These are phyloP conservation scores for Euleptes europaea DNA, from an alignment of 2,113 vertebrate species.

Conservation along the genomic window DNA sequence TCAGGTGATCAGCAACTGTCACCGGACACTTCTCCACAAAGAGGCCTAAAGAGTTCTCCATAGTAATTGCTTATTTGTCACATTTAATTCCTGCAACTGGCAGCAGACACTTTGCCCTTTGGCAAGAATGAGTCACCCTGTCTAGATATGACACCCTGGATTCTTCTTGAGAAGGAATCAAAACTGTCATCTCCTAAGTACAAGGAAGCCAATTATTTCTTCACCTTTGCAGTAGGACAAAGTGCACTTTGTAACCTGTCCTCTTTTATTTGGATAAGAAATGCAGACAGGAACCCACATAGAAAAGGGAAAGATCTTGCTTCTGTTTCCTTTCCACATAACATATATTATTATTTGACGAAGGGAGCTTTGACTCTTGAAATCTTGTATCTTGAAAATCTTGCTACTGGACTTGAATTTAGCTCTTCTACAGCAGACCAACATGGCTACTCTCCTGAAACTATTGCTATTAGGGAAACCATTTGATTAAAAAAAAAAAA, in stretches of 20 bases:
- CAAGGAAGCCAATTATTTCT: background rate
- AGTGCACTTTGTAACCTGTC: background rate
- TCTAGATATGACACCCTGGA: background rate
- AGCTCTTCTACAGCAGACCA: no score
- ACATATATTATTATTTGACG: background rate
- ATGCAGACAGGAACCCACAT: background rate
- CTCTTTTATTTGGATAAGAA: background rate
- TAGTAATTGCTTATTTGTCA: background rate
- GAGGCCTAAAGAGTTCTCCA: background rate
- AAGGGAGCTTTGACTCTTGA: no score
- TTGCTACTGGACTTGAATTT: no score
- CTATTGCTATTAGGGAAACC: no score
- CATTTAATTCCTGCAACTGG: background rate
- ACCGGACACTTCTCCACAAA: background rate
- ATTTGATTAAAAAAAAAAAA: no score
- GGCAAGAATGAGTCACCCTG: background rate
- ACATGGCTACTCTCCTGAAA: no score
- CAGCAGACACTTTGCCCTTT: background rate
- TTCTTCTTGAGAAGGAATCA: background rate
- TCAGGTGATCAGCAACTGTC: background rate
- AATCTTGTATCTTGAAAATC: no score
- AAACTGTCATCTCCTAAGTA: background rate
- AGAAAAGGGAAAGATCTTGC: background rate
- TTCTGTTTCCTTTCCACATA: background rate
- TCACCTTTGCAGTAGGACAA: background rate